Conservation (phyloP, 1,140 invertebrate genomes). For the Leptestheria dahalacensis region DNA sequence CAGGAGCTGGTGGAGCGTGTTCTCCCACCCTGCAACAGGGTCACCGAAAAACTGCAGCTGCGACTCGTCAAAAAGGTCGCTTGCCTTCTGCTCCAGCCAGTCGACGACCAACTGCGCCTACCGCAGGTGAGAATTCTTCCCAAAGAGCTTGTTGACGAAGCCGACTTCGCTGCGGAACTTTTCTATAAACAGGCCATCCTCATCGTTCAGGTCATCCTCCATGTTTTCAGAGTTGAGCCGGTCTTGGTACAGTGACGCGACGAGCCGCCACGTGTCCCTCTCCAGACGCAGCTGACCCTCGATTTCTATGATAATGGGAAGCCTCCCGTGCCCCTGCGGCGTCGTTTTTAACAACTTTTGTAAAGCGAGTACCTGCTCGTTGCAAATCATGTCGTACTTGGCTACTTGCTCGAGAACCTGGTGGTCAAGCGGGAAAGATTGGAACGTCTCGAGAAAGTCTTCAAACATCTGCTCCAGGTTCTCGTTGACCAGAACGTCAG, state of each 20-base stretch:
- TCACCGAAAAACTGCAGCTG: slow-evolving; percentile 53
- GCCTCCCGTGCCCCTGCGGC: slow-evolving; percentile 13
- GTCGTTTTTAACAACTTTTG: slow-evolving; percentile 9
- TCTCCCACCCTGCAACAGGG: slow-evolving; percentile 69
- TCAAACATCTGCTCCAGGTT: slow-evolving; percentile 29
- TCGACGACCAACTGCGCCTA: slow-evolving; percentile 74
- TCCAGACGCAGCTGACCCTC: slow-evolving; percentile 29
- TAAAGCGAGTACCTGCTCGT: slow-evolving; percentile 11
- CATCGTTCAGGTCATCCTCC: slow-evolving; percentile 28
- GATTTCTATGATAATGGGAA: slow-evolving; percentile 14
- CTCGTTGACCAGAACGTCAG: not conserved
- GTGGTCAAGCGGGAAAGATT: slow-evolving; percentile 32
- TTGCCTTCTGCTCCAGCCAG: slow-evolving; percentile 74
- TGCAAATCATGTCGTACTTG: slow-evolving; percentile 25
- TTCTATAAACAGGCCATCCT: slow-evolving; percentile 28
- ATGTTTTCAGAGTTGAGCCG: slow-evolving; percentile 31
- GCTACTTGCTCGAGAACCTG: slow-evolving; percentile 40
- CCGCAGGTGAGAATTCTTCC: slow-evolving; percentile 46
- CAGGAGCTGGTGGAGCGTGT: slow-evolving; percentile 37
- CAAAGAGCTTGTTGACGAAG: slow-evolving; percentile 41
- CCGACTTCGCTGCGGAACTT: slow-evolving; percentile 25
- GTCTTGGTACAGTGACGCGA: slow-evolving; percentile 64
- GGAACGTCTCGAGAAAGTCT: slow-evolving; percentile 41
- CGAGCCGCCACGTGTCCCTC: slow-evolving; percentile 68
- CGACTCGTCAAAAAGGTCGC: slow-evolving; percentile 42